Base-by-base conservation (phyloP, 2,888 invertebrate genomes). In the Eristalis intricaria region DNA sequence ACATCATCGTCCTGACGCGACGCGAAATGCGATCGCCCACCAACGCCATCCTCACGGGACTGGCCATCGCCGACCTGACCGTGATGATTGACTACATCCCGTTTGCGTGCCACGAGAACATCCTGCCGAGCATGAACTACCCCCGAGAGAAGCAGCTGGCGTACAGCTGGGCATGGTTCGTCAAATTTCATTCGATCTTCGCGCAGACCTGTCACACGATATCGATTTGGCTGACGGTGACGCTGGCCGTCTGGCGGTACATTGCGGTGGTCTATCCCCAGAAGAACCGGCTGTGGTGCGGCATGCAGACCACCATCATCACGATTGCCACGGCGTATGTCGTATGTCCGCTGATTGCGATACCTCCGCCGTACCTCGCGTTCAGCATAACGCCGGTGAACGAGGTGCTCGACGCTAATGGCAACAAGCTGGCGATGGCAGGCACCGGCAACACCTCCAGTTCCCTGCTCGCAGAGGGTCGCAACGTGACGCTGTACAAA, bases 51-150 rank as follows among this genome's bases (percentile, higher is more conserved):
- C 95, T 99, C 58, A 98, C 98, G 0, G 97, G 97, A 5, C 94
- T 98, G 38, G 99, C 99, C 0, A 96, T 98, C 10, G 97, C 98
- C 19, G 99, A 99, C 92, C 95, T 99, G 40, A 94, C 98, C n/a
- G 98, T 98, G 19, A 98, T 99, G 96, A 94, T 98, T 90, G 98
- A 98, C 90, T 99, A 98, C 93, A 96, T 99, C 88, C 98, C 98
- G 0, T 98, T 97, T 92, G 96, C 97, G 2, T 95, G 96, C 74
- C 97, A 97, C 92, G 96, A 96, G 92, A 97, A 96, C 90, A 95
- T 97, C 84, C 95, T 96, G 89, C 89, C 89, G 7, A 91, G 90
- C 43, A 90, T 92, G 70, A 91, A 89, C 66, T 93, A 90, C 93
- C 94, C 89, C 89, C 90, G 94, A n/a, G 93, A 94, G 61, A 94